Percentiles rank a stretch among this genome's conserved stretches.
These are phyloP conservation scores for Polypedilum vanderplanki DNA, from an alignment of 1,140 invertebrate species.

Conservation along the genomic window DNA sequence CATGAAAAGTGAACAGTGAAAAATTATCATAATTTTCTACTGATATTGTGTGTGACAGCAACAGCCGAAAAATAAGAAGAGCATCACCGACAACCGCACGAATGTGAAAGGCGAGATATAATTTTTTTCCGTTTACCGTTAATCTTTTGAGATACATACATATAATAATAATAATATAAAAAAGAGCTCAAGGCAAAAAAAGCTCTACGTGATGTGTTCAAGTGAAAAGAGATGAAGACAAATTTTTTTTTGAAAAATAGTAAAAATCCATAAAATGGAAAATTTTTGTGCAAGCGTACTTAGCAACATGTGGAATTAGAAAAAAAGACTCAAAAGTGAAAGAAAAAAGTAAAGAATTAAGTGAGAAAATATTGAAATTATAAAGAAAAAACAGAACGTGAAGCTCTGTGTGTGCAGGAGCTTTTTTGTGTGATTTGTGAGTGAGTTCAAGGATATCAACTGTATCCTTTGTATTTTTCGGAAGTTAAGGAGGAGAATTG, in stretches of 20 bases:
- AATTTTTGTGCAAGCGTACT: neutral
- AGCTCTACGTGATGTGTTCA: neutral
- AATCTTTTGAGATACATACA: neutral
- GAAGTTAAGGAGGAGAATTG: constrained; percentile 2
- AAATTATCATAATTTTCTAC: too few species aligned
- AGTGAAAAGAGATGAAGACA: neutral
- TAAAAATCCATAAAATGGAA: neutral
- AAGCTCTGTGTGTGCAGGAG: neutral
- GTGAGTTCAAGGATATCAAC: constrained; percentile 10
- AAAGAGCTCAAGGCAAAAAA: neutral
- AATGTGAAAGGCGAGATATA: neutral
- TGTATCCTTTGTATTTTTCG: neutral
- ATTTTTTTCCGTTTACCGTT: neutral
- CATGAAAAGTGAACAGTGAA: too few species aligned
- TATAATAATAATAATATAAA: too few species aligned
- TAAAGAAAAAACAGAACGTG: neutral
- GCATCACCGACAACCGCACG: neutral
- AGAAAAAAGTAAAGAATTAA: neutral
- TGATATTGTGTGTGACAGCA: neutral
- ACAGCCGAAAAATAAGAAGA: neutral
- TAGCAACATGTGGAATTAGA: neutral
- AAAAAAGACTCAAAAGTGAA: neutral
- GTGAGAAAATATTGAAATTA: neutral
- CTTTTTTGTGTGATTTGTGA: neutral
- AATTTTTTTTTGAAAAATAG: neutral